These are phyloP conservation scores for Acridotheres tristis DNA, from an alignment of 2,797 vertebrate genomes.

Conservation along the genomic window DNA sequence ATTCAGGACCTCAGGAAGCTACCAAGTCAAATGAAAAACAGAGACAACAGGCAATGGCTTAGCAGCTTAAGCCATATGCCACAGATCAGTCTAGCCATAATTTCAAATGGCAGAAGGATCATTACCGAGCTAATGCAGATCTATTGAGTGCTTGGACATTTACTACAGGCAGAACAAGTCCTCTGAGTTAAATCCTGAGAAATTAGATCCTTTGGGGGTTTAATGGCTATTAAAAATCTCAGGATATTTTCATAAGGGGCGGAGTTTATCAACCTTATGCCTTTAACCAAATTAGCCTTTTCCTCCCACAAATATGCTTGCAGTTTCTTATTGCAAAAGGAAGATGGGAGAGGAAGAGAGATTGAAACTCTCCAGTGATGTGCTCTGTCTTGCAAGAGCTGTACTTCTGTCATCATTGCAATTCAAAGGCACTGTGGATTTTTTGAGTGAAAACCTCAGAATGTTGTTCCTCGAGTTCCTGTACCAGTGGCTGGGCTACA, in stretches of 20 bases:
- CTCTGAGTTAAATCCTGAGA: background rate
- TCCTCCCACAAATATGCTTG: background rate
- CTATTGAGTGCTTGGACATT: background rate
- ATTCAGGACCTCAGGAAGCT: conserved; percentile 35
- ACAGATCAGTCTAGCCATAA: background rate
- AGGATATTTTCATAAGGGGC: background rate
- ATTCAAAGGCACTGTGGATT: background rate
- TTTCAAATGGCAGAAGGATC: conserved; percentile 18
- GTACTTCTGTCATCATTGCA: background rate
- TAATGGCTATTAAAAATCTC: background rate
- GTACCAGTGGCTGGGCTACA: background rate
- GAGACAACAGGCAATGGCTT: conserved; percentile 13
- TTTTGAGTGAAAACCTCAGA: background rate
- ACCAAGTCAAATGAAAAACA: conserved; percentile 46
- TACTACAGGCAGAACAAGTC: background rate
- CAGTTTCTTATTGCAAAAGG: background rate
- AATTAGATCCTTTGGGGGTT: background rate
- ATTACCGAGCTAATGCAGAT: conserved; percentile 27
- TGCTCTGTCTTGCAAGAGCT: background rate
- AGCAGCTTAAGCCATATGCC: conserved; percentile 3
- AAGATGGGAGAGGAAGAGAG: background rate
- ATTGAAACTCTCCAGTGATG: background rate
- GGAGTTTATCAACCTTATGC: background rate
- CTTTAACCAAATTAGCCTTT: background rate
- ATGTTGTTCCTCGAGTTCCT: background rate